Conservation (phyloP, 2,888 invertebrate species). For the Antitype chi region DNA sequence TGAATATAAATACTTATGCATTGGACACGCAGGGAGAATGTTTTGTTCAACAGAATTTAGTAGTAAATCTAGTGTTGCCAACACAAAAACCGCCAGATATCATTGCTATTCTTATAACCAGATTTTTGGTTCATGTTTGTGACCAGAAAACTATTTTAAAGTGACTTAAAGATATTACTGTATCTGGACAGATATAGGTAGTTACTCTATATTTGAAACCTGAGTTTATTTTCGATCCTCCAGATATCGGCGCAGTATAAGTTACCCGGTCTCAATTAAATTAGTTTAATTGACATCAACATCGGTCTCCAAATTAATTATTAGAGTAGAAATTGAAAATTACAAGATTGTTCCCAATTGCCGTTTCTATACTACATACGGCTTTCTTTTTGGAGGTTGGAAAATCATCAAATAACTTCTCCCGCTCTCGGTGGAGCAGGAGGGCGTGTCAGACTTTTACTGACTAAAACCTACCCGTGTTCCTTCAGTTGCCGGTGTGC, state of each 20-base stretch:
- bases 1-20: conserved; percentile 41
- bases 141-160: too few species aligned
- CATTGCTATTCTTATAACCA: background rate
- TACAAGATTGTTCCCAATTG: background rate
- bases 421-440: too few species aligned
- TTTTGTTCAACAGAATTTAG: conserved; percentile 16
- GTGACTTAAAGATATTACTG: background rate
- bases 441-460: too few species aligned
- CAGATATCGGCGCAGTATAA: background rate
- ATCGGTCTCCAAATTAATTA: conserved; percentile 4
- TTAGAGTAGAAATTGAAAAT: conserved; percentile 27
- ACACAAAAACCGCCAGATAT: background rate
- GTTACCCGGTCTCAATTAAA: background rate
- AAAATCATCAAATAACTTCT: too few species aligned
- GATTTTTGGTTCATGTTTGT: background rate
- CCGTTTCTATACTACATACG: background rate
- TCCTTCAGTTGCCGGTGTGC: too few species aligned
- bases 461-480: too few species aligned
- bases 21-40: conserved; percentile 25
- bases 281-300: conserved; percentile 16
- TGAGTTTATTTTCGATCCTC: conserved; percentile 10
- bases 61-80: background rate
- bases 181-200: background rate
- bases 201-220: background rate
- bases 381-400: too few species aligned